These are phyloP conservation scores for Sitophilus oryzae DNA, from an alignment of 1,140 invertebrate species.

Conservation along the genomic window DNA sequence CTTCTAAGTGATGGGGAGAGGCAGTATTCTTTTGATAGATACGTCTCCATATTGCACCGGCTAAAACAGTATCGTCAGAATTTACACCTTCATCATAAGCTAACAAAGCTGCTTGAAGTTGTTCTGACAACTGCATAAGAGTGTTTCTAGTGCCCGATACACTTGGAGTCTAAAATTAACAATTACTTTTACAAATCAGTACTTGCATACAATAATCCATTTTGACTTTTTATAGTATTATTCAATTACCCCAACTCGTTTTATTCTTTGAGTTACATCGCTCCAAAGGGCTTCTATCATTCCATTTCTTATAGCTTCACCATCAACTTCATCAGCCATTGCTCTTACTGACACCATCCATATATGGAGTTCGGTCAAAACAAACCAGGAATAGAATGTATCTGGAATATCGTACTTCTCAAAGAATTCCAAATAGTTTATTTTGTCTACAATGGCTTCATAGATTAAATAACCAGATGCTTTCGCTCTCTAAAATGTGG, in stretches of 20 bases:
- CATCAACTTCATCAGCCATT: constrained; percentile 71
- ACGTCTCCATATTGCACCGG: constrained; percentile 76
- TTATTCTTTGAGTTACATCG: constrained; percentile 65
- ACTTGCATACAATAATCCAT: too few relatives aligned
- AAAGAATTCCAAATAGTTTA: constrained; percentile 57
- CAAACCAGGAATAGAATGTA: constrained; percentile 79
- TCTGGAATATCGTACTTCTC: constrained; percentile 64
- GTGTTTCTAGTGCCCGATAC: constrained; percentile 51
- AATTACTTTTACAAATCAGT: too few relatives aligned
- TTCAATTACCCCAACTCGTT: constrained; percentile 57
- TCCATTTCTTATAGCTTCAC: constrained; percentile 62
- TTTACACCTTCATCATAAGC: constrained; percentile 81
- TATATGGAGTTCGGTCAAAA: constrained; percentile 75
- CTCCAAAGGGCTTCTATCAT: constrained; percentile 75
- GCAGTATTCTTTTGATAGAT: constrained; percentile 61
- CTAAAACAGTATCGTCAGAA: constrained; percentile 65
- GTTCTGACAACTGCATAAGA: constrained; percentile 58
- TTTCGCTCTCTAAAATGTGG: constrained; percentile 51
- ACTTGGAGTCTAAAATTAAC: constrained; percentile 54
- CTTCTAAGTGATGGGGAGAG: constrained; percentile 57
- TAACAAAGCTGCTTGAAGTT: constrained; percentile 78
- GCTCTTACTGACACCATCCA: constrained; percentile 73
- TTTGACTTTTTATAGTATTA: background rate
- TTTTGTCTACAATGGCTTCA: constrained; percentile 57
- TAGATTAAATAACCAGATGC: constrained; percentile 56